phyloP scores from a whole-genome alignment of 1,140 invertebrate species.

The Whitmania pigra region DNA sequence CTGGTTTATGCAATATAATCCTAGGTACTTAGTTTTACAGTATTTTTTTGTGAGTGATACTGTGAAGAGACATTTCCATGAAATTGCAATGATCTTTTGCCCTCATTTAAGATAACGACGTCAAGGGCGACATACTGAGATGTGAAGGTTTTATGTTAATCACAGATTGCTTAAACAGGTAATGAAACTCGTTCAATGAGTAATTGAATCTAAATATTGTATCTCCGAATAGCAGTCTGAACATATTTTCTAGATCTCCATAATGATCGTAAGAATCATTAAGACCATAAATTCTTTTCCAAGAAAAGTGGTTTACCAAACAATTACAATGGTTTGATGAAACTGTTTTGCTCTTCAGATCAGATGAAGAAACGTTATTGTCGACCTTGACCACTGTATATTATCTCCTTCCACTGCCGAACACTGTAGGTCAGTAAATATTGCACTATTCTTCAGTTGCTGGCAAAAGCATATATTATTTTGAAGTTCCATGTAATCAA shows the following conservation, averaged over 20 bases:
- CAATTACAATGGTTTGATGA: neutral
- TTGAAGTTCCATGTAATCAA: neutral
- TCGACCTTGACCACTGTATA: neutral
- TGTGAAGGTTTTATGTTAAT: constrained; percentile 1
- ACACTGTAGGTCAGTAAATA: neutral
- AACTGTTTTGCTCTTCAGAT: neutral
- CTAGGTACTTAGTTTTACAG: neutral
- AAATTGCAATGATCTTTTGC: neutral
- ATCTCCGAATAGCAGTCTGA: neutral
- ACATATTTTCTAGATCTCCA: neutral
- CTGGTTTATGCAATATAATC: constrained; percentile 3
- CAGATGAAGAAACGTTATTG: neutral
- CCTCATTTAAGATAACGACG: neutral
- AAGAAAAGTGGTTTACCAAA: neutral
- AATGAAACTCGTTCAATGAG: neutral
- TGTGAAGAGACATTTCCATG: neutral
- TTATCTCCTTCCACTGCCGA: constrained; percentile 8
- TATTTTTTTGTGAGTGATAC: neutral
- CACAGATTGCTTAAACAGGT: constrained; percentile 3
- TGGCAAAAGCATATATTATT: neutral
- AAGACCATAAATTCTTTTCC: too few relatives aligned
- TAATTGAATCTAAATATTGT: neutral
- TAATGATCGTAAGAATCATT: neutral
- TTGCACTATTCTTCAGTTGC: neutral
- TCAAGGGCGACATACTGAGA: neutral